Evolutionary conservation across 1,140 invertebrate species (phyloP), one percentile per base, ranked within the genome.

Genomic region (Venturia canescens): DNA sequence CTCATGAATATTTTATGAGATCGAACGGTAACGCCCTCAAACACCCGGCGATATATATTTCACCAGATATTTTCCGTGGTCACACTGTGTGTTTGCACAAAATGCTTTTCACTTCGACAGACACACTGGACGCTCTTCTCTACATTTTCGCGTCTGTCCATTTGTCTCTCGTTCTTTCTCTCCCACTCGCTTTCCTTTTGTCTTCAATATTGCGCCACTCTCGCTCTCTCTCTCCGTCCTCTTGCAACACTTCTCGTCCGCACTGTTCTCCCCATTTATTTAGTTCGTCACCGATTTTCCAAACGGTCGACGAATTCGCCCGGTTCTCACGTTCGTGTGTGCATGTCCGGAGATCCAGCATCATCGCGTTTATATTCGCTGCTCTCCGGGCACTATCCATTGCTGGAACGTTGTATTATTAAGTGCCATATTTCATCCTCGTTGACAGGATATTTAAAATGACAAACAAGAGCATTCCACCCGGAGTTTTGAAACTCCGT

Each of bases 1-100:
- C 78, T 70, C 78, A 79, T 79, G 78, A 79, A 79, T 79, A 67
- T 79, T 79, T 70, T 34, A 79, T 79, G 78, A 79, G 63, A 79
- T 67, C 66, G 78, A 31, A n/a, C 31, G 21, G 48, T 48, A 70
- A 70, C 60, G 60, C 78, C 75, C 53, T 69, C 57, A 69, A 69
- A 69, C 75, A 50, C 4, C 75, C 11, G 26, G 3, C 75, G 53
- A 63, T 78, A 66, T 78, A 66, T 63, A 63, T 78, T 78, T 69
- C 57, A 53, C 21, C 23, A 48, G 71, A 74, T 53, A 74, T 74
- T 74, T 74, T 53, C 44, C 71, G 16, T 44, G 71, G 71, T 74
- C 71, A 74, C 71, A 74, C 71, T 74, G 48, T 74, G 48, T 72
- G 21, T 63, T 74, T 74, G 71, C 71, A 44, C 34, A 3, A 63